Evolutionary conservation across 2,113 vertebrate genomes (phyloP).

Genomic region (Numenius arquata): DNA sequence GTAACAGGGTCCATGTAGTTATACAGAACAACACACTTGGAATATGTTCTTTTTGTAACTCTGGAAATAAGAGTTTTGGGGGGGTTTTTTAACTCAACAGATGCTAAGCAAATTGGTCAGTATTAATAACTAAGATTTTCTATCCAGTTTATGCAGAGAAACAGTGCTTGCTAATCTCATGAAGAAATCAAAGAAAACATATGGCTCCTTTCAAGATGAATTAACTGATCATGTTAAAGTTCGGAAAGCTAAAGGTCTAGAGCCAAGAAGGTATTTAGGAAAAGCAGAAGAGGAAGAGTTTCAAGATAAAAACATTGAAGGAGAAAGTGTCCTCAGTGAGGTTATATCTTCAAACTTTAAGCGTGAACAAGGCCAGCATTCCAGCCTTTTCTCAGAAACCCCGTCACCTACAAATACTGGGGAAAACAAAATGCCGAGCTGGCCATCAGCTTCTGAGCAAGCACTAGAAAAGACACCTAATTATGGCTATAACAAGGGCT

Average conservation of each 20-base stretch:
- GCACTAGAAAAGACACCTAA: background rate
- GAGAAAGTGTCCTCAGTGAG: background rate
- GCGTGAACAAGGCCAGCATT: conserved; percentile 10
- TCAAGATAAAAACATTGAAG: conserved; percentile 27
- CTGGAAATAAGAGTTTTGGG: background rate
- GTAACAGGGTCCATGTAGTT: background rate
- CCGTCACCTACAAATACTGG: background rate
- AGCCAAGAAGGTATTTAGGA: conserved; percentile 69
- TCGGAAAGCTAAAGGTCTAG: conserved; percentile 78
- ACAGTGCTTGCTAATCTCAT: conserved; percentile 65
- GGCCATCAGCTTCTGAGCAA: conserved; percentile 11
- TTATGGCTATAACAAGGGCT: background rate
- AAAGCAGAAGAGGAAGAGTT: conserved; percentile 28
- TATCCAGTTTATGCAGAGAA: conserved; percentile 73
- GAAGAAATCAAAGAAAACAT: conserved; percentile 78
- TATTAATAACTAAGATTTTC: conserved; percentile 27
- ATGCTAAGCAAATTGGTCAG: background rate
- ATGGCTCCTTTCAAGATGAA: conserved; percentile 81
- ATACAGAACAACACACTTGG: background rate
- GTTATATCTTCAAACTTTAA: background rate
- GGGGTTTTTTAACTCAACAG: background rate
- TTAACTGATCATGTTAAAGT: conserved; percentile 82
- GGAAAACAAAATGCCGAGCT: background rate
- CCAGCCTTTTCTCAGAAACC: background rate
- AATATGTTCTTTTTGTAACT: background rate